phyloP scores from a whole-genome alignment of 1,140 invertebrate species.

The Physella acuta region DNA sequence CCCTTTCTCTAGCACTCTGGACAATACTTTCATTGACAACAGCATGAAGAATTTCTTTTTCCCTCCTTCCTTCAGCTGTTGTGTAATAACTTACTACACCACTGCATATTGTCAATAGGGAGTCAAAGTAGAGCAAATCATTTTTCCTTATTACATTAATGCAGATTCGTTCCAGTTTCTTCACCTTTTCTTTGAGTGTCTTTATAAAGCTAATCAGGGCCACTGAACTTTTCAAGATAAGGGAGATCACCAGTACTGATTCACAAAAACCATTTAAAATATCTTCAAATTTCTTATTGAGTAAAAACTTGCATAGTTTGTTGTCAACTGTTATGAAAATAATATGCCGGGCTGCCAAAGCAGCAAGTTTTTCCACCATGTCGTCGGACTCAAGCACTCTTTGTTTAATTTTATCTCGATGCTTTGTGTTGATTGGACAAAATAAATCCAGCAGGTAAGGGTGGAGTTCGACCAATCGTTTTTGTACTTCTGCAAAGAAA shows the following conservation, averaged over 20 bases:
- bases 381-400: neutral
- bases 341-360: conserved; percentile 12
- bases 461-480: neutral
- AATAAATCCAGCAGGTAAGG: neutral
- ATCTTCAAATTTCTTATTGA: conserved; percentile 1
- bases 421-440: neutral
- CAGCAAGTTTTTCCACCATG: conserved; percentile 2
- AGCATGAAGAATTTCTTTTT: neutral
- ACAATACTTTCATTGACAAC: neutral
- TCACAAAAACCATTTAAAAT: conserved; percentile 1
- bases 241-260: conserved; percentile 1
- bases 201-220: neutral
- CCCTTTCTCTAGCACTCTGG: neutral
- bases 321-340: conserved; percentile 1
- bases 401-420: neutral
- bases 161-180: conserved; percentile 4
- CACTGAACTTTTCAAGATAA: conserved; percentile 2
- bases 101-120: conserved; percentile 11
- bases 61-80: neutral
- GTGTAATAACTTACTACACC: neutral
- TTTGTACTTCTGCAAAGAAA: no score
- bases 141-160: conserved; percentile 1
- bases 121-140: conserved; percentile 8
- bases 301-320: neutral
- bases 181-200: neutral